Evolutionary conservation across 2,888 invertebrate species (phyloP), one percentile per base, ranked within the genome.

Genomic region (Lomographa bimaculata): DNA sequence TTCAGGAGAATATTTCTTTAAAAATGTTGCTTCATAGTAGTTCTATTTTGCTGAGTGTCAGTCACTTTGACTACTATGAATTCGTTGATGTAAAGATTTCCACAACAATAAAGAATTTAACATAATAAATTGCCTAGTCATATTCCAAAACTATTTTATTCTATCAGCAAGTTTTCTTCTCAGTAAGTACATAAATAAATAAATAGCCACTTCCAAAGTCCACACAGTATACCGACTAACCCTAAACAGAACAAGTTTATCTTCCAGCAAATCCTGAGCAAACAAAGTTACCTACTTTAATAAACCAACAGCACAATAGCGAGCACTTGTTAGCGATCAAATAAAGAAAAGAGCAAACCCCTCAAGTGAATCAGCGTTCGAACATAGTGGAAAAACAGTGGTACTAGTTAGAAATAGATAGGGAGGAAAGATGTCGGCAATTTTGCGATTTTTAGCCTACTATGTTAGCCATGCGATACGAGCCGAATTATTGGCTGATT

Each of bases 321-420:
- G 57, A 62, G 67, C 63, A 66, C 71, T 76, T 65, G 66, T 71
- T 68, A 69, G 62, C 56, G 67, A 70, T 71, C 74, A 74, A 79
- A 79, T 76, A 81, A 67, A 83, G 78, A 83, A 84, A 84, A 79
- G 83, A 76, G 79, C 82, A 84, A 73, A 69, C 77, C 79, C 79
- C 69, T 74, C 70, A 74, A 82, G 77, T 79, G 79, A 80, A 82
- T 82, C 77, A 75, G 66, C 65, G 72, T 62, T 64, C 62, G 56
- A 52, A 26, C 20, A 18, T 25, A 27, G 11, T 12, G 26, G 11
- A 20, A 16, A 11, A 9, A 17, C 35, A 41, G 35, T 21, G 28
- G 10, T 21, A 5, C 7, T 23, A 5, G 18, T 40, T 24, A 17
- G 4, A 14, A 4, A 7, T 12, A 42, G 11, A 32, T n/a, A 18